Conservation (phyloP, 2,113 vertebrate genomes). For the Tringa solitaria region DNA sequence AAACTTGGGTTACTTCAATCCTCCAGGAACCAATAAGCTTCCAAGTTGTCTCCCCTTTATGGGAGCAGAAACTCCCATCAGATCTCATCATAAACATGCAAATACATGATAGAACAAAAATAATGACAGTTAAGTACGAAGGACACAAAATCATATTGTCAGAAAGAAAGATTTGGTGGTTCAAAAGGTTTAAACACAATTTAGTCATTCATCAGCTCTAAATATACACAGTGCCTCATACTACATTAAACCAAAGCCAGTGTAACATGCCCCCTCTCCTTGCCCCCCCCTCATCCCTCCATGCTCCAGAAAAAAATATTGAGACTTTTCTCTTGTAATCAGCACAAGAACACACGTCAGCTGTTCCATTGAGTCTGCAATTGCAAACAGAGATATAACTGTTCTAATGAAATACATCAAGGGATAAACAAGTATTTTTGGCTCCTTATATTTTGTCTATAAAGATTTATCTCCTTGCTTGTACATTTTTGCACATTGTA, state of each 20-base stretch:
- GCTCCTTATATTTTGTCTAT: not conserved
- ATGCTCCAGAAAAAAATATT: not conserved
- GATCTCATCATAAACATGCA: not conserved
- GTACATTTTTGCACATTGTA: not conserved
- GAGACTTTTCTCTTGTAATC: not conserved
- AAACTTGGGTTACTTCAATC: not conserved
- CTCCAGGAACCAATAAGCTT: not conserved
- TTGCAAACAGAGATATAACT: not conserved
- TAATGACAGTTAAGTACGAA: not conserved
- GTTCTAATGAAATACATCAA: not conserved
- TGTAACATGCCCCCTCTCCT: rapidly evolving
- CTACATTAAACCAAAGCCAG: not conserved
- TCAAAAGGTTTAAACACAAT: not conserved
- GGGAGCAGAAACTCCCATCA: not conserved
- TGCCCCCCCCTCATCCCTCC: too few species aligned
- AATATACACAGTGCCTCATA: not conserved
- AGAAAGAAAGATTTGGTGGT: not conserved
- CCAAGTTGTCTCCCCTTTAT: not conserved
- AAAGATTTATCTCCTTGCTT: not conserved
- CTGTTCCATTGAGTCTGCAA: not conserved
- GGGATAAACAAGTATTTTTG: not conserved
- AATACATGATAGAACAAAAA: not conserved
- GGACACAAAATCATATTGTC: not conserved
- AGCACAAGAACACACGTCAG: not conserved
- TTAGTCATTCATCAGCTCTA: not conserved